Percentiles rank a stretch among this genome's conserved stretches.
These are phyloP conservation scores for Chloroclysta siterata DNA, from an alignment of 2,888 invertebrate species.

Conservation along the genomic window DNA sequence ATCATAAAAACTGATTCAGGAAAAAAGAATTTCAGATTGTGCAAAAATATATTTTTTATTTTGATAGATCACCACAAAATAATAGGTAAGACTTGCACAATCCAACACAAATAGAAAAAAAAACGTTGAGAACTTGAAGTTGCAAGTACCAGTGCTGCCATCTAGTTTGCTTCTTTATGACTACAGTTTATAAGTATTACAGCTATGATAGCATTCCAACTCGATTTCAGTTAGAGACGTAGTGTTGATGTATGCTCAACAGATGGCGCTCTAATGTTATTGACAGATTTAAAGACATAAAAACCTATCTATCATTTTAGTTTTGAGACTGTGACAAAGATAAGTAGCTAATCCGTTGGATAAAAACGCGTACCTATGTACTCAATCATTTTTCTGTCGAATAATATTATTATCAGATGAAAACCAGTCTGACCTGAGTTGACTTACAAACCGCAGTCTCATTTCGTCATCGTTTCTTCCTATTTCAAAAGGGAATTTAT, in stretches of 20 bases:
- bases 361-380: neutral
- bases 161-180: neutral
- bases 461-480: neutral
- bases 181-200: neutral
- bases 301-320: neutral
- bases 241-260: neutral
- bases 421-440: neutral
- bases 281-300: neutral
- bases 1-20: too few relatives aligned
- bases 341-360: conserved; percentile 5
- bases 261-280: neutral
- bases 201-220: neutral
- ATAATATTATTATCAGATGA: neutral
- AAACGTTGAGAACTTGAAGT: too few relatives aligned
- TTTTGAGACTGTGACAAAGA: neutral
- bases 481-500: neutral
- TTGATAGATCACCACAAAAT: too few relatives aligned
- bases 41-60: too few relatives aligned
- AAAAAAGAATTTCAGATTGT: too few relatives aligned
- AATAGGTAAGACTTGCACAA: too few relatives aligned
- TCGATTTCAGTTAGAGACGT: neutral
- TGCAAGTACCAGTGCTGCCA: neutral
- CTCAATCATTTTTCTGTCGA: conserved; percentile 5
- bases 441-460: neutral
- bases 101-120: too few relatives aligned